A percentile compares a stretch with the other conserved stretches of the same genome.
These are phyloP conservation scores for Sminthurinus signatus DNA, from an alignment of 1,140 invertebrate species.

Conservation along the genomic window DNA sequence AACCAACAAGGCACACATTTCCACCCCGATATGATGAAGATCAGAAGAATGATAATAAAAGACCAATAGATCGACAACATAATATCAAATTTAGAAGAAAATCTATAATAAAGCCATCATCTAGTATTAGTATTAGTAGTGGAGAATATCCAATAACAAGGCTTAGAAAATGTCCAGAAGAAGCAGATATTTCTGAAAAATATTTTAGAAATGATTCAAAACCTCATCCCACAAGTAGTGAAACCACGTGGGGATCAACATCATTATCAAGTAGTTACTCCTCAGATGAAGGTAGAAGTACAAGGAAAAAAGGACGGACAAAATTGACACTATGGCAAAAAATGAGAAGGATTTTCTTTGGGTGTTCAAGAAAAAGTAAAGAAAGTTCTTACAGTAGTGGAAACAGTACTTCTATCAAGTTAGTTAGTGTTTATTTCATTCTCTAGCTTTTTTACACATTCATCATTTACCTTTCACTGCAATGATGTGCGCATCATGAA, in stretches of 20 bases:
- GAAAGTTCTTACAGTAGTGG: background rate
- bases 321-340: slow-evolving; percentile 5
- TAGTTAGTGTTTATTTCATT: background rate
- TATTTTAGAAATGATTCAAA: too few relatives aligned
- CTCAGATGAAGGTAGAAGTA: background rate
- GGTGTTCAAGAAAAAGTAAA: background rate
- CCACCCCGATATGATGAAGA: too few relatives aligned
- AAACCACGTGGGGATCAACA: background rate
- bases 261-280: background rate
- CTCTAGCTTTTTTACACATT: background rate
- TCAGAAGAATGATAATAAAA: too few relatives aligned
- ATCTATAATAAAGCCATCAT: too few relatives aligned
- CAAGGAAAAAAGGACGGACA: background rate
- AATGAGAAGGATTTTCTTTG: slow-evolving; percentile 6
- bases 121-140: too few relatives aligned
- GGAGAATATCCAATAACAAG: too few relatives aligned
- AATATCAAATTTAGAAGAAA: too few relatives aligned
- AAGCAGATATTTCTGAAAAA: too few relatives aligned
- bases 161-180: too few relatives aligned
- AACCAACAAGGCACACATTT: too few relatives aligned
- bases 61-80: too few relatives aligned
- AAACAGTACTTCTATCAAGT: background rate
- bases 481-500: background rate
- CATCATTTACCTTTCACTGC: background rate
- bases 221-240: too few relatives aligned